Percentiles rank a stretch among this genome's conserved stretches.
These are phyloP conservation scores for Allolobophora icterica DNA, from an alignment of 2,888 invertebrate genomes.

Conservation along the genomic window DNA sequence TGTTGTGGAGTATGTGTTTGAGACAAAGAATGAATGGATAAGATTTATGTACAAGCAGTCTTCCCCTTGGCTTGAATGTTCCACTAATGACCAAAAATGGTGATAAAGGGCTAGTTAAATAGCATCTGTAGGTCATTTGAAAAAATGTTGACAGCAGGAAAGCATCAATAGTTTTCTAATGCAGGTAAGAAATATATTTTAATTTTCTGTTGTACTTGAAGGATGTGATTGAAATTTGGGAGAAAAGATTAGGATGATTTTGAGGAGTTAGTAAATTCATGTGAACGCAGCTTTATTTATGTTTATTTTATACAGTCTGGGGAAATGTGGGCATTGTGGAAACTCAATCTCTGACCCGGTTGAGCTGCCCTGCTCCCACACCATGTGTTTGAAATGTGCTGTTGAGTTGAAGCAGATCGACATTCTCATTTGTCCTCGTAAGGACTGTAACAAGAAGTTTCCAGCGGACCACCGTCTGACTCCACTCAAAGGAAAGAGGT, in stretches of 20 bases:
- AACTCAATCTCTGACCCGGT: constrained; percentile 52
- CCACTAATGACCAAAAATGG: no score
- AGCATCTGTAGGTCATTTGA: no score
- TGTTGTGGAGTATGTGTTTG: no score
- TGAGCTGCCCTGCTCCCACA: constrained; percentile 54
- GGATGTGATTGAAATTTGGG: neutral
- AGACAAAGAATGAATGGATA: no score
- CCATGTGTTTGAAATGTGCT: constrained; percentile 53
- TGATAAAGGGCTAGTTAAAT: no score
- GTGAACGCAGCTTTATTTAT: neutral
- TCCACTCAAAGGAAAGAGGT: constrained; percentile 2
- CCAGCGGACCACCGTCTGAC: neutral
- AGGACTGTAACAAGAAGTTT: neutral
- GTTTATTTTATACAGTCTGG: constrained; percentile 5
- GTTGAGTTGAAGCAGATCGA: constrained; percentile 45
- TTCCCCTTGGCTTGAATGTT: no score
- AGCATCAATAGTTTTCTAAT: no score
- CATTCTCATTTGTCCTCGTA: constrained; percentile 47
- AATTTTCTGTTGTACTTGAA: no score
- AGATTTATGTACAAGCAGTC: no score
- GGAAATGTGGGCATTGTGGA: constrained; percentile 49
- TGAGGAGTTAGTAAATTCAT: no score
- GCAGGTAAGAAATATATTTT: no score
- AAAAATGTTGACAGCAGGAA: no score
- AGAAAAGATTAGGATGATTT: neutral